Percentiles rank a stretch among this genome's conserved stretches.
phyloP scores from a whole-genome alignment of 1,140 invertebrate species.

The Drosophila yakuba region DNA sequence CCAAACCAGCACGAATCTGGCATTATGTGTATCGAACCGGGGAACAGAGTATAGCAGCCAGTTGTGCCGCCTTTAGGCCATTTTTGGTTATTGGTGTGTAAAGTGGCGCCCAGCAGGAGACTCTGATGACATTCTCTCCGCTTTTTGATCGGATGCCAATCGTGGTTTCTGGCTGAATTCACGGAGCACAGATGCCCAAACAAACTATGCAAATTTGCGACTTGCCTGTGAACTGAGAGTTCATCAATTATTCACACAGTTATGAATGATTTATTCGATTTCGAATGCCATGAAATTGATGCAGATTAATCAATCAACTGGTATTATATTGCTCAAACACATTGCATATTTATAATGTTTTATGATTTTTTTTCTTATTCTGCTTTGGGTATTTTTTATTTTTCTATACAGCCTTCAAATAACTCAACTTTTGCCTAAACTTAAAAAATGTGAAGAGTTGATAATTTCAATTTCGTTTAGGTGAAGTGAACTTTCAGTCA shows the following conservation, averaged over 20 bases:
- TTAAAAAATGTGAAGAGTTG: too few species aligned
- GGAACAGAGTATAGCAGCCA: constrained; percentile 1
- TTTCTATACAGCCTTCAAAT: background rate
- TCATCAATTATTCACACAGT: constrained; percentile 2
- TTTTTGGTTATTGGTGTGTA: constrained; percentile 46
- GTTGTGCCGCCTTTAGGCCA: constrained; percentile 31
- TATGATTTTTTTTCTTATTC: background rate
- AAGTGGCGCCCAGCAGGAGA: constrained; percentile 40
- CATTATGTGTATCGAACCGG: constrained; percentile 35
- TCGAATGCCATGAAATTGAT: constrained; percentile 4
- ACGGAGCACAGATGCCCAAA: background rate
- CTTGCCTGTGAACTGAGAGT: background rate
- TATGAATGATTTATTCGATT: constrained; percentile 9
- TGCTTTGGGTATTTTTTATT: background rate
- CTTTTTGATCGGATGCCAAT: constrained; percentile 8
- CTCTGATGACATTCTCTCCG: constrained; percentile 57
- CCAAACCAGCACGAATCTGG: constrained; percentile 59
- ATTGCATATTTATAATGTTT: background rate
- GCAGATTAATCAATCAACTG: constrained; percentile 16
- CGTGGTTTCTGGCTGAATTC: background rate
- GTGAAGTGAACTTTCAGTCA: background rate
- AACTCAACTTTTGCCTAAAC: too few species aligned
- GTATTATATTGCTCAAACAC: background rate
- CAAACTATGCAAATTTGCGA: constrained; percentile 11
- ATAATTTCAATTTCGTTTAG: too few species aligned